Evolutionary conservation across 2,113 vertebrate species (phyloP), one percentile per base, ranked within the genome.

Genomic region (Anarhynchus alexandrinus): DNA sequence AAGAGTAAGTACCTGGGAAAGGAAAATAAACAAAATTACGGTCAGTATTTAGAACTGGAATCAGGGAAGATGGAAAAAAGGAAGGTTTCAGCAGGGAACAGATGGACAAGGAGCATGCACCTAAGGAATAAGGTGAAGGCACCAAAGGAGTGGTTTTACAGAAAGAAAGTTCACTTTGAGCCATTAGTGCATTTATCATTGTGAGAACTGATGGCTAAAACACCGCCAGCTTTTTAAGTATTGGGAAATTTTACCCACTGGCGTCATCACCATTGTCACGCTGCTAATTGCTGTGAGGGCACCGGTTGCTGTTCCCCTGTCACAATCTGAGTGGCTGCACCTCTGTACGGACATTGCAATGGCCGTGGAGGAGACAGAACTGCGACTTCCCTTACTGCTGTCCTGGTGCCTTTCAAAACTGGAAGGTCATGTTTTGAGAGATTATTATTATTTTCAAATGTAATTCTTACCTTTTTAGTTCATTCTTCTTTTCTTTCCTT

Each of bases 401-500:
- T 42, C 42, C 45, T 40, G 14, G 19, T 43, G 76, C 40, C 77
- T 83, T 79, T 70, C 0, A 0, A 51, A 86, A 59, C 32, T 36
- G 43, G 25, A 82, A 79, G 29, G 40, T 2, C 82, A 30, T 11
- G 5, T 47, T 91, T 91, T 57, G 30, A 45, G 32, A 76, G 25
- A 45, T 42, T 54, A 65, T 79, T 72, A 32, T 42, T 73, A 52
- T 69, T 91, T 77, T 81, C 30, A 77, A 91, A 80, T 5, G 2
- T 22, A 54, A 62, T 66, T n/a, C 1, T 64, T 72, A 62, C 18
- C 40, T 79, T 91, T 91, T 94, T 19, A 80, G 20, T 66, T 69
- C 18, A 21, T 77, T 69, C 45, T 16, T 67, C 32, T 91, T 88
- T 95, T 77, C 82, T 84, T 94, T 59, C 59, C 90, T 94, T 94